These are phyloP conservation scores for Sebastes taczanowskii DNA, from an alignment of 2,797 vertebrate species.

Conservation along the genomic window DNA sequence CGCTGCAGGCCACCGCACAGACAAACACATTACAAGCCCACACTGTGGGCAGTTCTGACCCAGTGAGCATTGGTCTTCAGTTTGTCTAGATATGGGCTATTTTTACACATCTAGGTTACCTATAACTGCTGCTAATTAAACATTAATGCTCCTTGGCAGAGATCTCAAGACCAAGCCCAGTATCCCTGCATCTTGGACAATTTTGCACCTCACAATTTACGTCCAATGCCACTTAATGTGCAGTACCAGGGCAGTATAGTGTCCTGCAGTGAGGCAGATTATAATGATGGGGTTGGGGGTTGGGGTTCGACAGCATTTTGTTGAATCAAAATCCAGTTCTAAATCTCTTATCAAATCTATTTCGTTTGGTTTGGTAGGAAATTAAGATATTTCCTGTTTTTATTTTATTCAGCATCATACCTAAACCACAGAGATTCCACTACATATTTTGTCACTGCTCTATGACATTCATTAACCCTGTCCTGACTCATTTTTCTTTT, in stretches of 20 bases:
- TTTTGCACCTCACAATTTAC: not conserved
- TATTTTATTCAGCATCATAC: not conserved
- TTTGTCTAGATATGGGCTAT: not conserved
- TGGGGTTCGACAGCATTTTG: not conserved
- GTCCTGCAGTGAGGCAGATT: not conserved
- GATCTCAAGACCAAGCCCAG: not conserved
- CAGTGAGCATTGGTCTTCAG: conserved; percentile 26
- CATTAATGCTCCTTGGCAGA: not conserved
- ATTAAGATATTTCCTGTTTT: not conserved
- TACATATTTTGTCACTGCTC: not conserved
- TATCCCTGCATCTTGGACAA: not conserved
- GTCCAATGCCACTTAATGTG: too few relatives aligned
- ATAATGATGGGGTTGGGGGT: not conserved
- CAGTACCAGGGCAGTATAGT: not conserved
- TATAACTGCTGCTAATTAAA: not conserved
- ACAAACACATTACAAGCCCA: conserved; percentile 18
- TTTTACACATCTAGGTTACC: not conserved
- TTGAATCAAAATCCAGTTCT: not conserved
- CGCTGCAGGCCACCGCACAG: conserved; percentile 26
- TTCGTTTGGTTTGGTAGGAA: not conserved
- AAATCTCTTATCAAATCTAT: not conserved
- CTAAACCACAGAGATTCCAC: not conserved
- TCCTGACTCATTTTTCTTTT: not conserved
- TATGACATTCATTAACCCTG: not conserved
- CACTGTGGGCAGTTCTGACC: conserved; percentile 30